A percentile compares a stretch with the other conserved stretches of the same genome.
Conservation (phyloP, 1,140 invertebrate genomes). For the Rhopalosiphum maidis region DNA sequence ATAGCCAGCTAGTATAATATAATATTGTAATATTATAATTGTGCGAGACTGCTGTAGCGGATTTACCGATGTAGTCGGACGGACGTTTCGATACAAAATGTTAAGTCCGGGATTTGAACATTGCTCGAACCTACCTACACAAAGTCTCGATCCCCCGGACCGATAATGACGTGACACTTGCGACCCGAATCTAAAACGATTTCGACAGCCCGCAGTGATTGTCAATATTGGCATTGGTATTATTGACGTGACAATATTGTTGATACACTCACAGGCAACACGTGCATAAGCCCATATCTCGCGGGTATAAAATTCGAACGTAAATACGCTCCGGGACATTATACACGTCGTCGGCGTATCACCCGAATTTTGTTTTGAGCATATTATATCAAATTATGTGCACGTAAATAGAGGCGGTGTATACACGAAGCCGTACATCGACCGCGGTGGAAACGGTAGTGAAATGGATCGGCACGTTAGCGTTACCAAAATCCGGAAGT, state of each 20-base stretch:
- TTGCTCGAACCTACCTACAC: no score
- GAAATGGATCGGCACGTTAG: background rate
- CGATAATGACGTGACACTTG: background rate
- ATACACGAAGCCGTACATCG: background rate
- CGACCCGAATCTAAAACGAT: background rate
- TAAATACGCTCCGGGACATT: background rate
- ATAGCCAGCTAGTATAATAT: no score
- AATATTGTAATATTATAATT: background rate
- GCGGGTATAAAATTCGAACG: background rate
- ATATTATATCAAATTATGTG: no score
- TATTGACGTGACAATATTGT: background rate
- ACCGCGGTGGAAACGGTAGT: background rate
- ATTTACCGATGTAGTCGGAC: background rate
- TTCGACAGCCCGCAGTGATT: background rate
- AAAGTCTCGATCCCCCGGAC: background rate
- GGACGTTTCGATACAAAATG: background rate
- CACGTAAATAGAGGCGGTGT: background rate
- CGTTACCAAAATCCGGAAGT: background rate
- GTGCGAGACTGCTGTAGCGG: no score
- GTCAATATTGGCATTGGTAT: background rate
- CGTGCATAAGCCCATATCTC: background rate
- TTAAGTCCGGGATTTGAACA: background rate
- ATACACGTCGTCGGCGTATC: background rate
- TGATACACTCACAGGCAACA: background rate
- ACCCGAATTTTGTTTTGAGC: background rate